Conservation (phyloP, 2,888 invertebrate species). For the Leptinotarsa juncta region DNA sequence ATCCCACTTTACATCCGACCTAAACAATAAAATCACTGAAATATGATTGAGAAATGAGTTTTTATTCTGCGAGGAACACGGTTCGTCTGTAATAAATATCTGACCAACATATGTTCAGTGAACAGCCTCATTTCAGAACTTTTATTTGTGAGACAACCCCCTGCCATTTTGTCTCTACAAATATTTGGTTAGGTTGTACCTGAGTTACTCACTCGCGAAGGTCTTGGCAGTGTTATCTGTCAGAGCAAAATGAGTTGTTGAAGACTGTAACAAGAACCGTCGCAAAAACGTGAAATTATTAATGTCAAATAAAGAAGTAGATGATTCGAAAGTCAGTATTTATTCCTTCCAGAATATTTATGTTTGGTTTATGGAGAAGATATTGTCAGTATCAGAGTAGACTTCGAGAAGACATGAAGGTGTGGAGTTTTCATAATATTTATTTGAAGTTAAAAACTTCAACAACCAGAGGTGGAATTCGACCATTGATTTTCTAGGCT, state of each 20-base stretch:
- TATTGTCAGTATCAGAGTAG: too few species aligned
- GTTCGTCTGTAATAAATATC: constrained; percentile 62
- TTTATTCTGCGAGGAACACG: constrained; percentile 63
- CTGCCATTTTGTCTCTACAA: constrained; percentile 34
- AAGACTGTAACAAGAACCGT: constrained; percentile 8
- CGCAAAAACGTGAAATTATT: not conserved
- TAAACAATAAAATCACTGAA: constrained; percentile 67
- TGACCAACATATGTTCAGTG: constrained; percentile 56
- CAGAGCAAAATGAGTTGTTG: constrained; percentile 14
- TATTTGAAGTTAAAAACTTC: too few species aligned
- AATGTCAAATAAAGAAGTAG: not conserved
- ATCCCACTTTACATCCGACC: constrained; percentile 66
- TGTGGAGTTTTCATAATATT: too few species aligned
- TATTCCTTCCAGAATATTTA: too few species aligned
- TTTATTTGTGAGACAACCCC: constrained; percentile 45
- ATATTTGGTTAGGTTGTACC: constrained; percentile 43
- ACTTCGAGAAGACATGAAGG: too few species aligned
- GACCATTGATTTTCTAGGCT: too few species aligned
- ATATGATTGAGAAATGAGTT: constrained; percentile 66
- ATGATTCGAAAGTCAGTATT: not conserved
- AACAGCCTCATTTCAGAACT: constrained; percentile 31
- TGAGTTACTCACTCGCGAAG: constrained; percentile 35
- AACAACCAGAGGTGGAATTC: too few species aligned
- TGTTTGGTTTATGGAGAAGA: too few species aligned
- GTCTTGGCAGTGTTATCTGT: constrained; percentile 18